These are phyloP conservation scores for Saccostrea cuccullata DNA, from an alignment of 1,140 invertebrate genomes.

Conservation along the genomic window DNA sequence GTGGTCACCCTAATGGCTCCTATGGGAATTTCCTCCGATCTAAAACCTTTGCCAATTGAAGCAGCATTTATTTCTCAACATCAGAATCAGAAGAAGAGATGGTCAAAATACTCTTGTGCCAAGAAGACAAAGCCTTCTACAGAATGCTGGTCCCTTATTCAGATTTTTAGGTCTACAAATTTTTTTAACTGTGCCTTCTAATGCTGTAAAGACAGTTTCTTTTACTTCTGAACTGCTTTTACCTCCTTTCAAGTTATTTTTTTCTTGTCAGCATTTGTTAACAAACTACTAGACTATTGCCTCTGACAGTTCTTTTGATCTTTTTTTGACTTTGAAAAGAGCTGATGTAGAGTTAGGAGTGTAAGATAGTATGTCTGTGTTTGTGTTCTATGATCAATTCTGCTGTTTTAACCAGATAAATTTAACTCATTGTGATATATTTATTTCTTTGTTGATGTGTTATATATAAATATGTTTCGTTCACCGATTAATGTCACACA, in stretches of 20 bases:
- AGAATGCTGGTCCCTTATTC: background rate
- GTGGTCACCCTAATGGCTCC: conserved; percentile 67
- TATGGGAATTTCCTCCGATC: conserved; percentile 70
- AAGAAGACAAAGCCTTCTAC: conserved; percentile 7
- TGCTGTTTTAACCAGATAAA: background rate
- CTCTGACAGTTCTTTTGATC: background rate
- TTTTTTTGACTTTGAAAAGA: background rate
- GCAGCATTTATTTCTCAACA: background rate
- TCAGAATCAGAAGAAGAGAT: conserved; percentile 6
- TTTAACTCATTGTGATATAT: conserved; percentile 17
- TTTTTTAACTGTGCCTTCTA: conserved; percentile 19
- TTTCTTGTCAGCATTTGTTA: background rate
- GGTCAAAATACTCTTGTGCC: conserved; percentile 31
- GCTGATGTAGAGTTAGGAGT: background rate
- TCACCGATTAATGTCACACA: conserved; percentile 3
- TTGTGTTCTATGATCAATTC: background rate
- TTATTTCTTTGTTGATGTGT: conserved; percentile 1
- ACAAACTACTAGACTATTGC: background rate
- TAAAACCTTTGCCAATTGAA: conserved; percentile 46
- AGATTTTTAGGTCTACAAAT: conserved; percentile 28
- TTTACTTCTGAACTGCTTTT: background rate
- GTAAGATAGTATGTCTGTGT: background rate
- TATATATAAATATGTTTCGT: background rate
- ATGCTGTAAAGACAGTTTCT: background rate
- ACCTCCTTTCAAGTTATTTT: background rate